Evolutionary conservation across 2,113 vertebrate species (phyloP).

Genomic region (Microtus ochrogaster): DNA sequence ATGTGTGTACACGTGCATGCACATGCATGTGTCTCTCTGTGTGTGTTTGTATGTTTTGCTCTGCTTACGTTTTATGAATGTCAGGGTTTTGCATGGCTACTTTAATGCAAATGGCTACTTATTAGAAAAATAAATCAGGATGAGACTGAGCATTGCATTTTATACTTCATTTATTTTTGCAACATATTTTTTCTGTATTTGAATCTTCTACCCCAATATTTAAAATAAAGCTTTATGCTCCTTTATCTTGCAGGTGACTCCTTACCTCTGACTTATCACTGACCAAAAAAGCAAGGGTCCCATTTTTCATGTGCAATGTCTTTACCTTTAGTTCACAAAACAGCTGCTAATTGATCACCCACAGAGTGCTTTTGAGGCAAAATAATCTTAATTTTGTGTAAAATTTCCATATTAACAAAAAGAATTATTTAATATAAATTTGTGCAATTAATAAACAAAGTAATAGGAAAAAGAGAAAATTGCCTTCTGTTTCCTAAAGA

Average conservation of each 20-base stretch:
- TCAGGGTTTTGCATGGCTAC: neutral
- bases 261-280: neutral
- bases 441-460: neutral
- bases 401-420: neutral
- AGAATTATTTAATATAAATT: neutral
- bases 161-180: neutral
- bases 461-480: neutral
- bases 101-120: neutral
- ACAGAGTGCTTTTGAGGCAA: neutral
- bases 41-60: neutral
- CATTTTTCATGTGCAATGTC: neutral
- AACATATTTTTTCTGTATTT: slow-evolving; percentile 13
- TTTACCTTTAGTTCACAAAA: neutral
- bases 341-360: neutral
- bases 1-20: neutral
- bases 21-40: neutral
- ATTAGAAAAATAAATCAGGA: neutral
- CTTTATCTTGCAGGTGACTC: neutral
- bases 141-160: neutral
- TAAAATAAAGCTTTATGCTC: neutral
- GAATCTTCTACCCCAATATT: neutral
- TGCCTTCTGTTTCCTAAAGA: neutral
- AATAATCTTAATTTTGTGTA: neutral
- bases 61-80: neutral
- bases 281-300: neutral